These are phyloP conservation scores for Sternarchorhynchus goeldii DNA, from an alignment of 2,797 vertebrate genomes.

Conservation along the genomic window DNA sequence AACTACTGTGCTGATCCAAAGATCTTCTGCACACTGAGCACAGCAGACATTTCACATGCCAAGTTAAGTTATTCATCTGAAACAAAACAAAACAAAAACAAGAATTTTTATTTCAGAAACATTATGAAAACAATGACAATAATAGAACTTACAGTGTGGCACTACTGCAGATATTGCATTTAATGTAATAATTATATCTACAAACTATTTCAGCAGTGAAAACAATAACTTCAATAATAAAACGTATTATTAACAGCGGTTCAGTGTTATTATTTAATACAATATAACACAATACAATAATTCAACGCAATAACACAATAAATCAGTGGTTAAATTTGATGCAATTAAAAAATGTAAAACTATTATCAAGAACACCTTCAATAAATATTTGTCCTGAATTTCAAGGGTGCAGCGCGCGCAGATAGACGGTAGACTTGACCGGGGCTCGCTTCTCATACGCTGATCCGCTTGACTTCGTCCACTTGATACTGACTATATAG, in stretches of 20 bases:
- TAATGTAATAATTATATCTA: too few relatives aligned
- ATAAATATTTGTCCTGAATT: slow-evolving; percentile 86
- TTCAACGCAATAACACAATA: too few relatives aligned
- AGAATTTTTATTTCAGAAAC: neutral
- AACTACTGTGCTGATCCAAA: slow-evolving; percentile 92
- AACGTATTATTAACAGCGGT: neutral
- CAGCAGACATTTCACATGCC: slow-evolving; percentile 94
- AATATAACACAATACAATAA: too few relatives aligned
- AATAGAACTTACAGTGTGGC: neutral
- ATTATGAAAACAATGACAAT: neutral
- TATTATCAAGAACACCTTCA: slow-evolving; percentile 76
- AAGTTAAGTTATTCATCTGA: slow-evolving; percentile 97
- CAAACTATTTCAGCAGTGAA: too few relatives aligned
- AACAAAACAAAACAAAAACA: slow-evolving; percentile 23
- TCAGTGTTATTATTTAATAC: too few relatives aligned
- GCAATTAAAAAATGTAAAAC: too few relatives aligned
- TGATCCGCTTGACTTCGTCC: neutral
- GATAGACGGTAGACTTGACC: slow-evolving; percentile 49
- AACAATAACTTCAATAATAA: neutral
- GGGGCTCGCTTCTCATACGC: neutral
- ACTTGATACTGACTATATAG: neutral
- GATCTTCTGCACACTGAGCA: slow-evolving; percentile 93
- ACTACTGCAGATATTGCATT: too few relatives aligned
- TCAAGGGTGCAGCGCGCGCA: slow-evolving; percentile 90
- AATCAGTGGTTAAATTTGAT: neutral